Evolutionary conservation across 2,113 vertebrate species (phyloP), one percentile per base, ranked within the genome.

Genomic region (Mesembrinibis cayennensis): DNA sequence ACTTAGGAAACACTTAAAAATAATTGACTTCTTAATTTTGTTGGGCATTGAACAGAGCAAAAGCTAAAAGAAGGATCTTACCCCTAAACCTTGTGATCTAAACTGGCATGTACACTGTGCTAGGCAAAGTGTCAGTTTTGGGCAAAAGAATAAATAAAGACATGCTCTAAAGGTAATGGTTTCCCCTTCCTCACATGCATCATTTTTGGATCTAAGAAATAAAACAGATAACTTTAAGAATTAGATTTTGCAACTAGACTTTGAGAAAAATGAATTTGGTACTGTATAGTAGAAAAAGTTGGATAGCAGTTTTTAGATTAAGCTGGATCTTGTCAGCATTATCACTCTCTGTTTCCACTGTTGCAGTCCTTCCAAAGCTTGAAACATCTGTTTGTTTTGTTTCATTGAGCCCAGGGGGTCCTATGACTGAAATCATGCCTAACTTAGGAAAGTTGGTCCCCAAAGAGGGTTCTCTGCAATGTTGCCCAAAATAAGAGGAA

Each of bases 341-440:
- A 70, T 88, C 86, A 66, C 89, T 96, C 55, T 67, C 50, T 91
- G 67, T 86, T 96, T 93, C 79, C 53, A 82, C 66, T 92, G 56
- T 84, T 78, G 63, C 27, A 70, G 69, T 97, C 40, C 40, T 95
- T 85, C 53, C 23, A 88, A 95, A 95, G 52, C 87, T 97, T 95
- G 80, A 86, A 97, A 95, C 97, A 97, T 95, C 93, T 97, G 96
- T 96, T 98, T 94, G 32, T 88, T 84, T 93, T 91, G 89, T 97
- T 92, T 97, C 84, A 82, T 44, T 65, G 88, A 98, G 83, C 93
- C 70, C 62, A 34, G 80, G 80, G 96, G 58, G 65, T 94, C 67
- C 47, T 52, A 92, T 47, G 76, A 36, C 67, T 93, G 45, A 94
- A 97, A 94, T 91, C 58, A 93, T 47, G 61, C 63, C 88, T 94